Conservation (phyloP, 2,888 invertebrate species). For the Spodoptera littoralis region DNA sequence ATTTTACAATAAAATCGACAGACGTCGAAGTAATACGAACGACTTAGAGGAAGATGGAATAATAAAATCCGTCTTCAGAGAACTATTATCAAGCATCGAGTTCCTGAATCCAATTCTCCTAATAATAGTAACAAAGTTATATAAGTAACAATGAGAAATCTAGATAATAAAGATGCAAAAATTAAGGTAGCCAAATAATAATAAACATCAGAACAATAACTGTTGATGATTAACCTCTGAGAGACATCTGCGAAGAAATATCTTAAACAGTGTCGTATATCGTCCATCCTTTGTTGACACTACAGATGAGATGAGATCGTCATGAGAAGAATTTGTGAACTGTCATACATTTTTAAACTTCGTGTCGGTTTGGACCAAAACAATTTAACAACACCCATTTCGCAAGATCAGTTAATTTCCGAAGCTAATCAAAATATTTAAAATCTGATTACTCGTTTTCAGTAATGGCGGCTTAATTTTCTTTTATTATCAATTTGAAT, state of each 20-base stretch:
- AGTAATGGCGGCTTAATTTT: too few species aligned
- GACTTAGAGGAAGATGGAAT: too few species aligned
- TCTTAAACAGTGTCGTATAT: conserved; percentile 12
- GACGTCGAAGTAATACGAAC: too few species aligned
- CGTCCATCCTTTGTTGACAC: conserved; percentile 18
- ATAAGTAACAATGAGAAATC: too few species aligned
- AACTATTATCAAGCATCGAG: too few species aligned
- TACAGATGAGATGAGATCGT: conserved; percentile 7
- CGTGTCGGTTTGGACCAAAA: conserved; percentile 15
- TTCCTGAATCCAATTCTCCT: too few species aligned
- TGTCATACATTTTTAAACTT: conserved; percentile 25
- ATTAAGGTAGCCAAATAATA: too few species aligned
- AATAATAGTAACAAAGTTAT: too few species aligned
- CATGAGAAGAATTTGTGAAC: conserved; percentile 23
- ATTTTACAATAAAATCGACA: not conserved
- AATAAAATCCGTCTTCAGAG: too few species aligned
- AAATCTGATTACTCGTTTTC: conserved; percentile 1
- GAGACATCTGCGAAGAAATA: conserved; percentile 13
- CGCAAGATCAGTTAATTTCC: conserved; percentile 11
- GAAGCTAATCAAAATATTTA: conserved; percentile 14
- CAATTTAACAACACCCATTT: conserved; percentile 12
- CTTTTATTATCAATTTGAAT: not conserved
- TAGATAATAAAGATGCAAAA: too few species aligned
- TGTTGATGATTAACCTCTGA: not conserved
- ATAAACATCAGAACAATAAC: too few species aligned